Base-by-base conservation (phyloP, 2,797 vertebrate genomes). In the Morus bassanus region DNA sequence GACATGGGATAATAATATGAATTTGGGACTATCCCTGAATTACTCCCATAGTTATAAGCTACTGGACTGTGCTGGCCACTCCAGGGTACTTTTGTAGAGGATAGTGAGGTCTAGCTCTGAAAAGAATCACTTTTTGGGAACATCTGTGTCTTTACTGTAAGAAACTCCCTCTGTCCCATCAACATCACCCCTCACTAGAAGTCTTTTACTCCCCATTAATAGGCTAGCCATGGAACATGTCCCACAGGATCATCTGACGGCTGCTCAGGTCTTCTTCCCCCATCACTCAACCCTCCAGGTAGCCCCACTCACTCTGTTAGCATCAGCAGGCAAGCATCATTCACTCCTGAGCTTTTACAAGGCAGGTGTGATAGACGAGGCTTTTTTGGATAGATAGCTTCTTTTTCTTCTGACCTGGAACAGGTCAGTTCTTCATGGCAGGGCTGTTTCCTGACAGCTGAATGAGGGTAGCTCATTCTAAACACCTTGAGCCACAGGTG, bases 271-370 rank as follows among this genome's bases (percentile, higher is more conserved):
- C 24, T 61, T 41, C 85, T 23, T 74, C 13, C 18, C 31, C 51
- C 33, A 41, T 17, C 1, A 1, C 24, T 75, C n/a, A 79, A 2
- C 14, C 43, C 27, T 73, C 19, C 39, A 60, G 41, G 53, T 27
- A 91, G 70, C 23, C 37, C 35, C 0, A 0, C 23, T 73, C 7
- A 1, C 50, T 61, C 39, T 27, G 64, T 18, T 61, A 56, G 17
- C 88, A 85, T 25, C 28, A 24, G 35, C 56, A 87, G 37, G 31
- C 43, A 53, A 68, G 17, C 41, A 81, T 16, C 23, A 5, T 60
- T 87, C 59, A 45, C 18, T 57, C 59, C 70, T 72, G 19, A 43
- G 39, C 28, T 64, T 64, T 43, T 43, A 43, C 61, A 43, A 64
- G 39, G 39, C 39, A 43, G 39, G 28, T 30, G 28, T 30, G 28